Evolutionary conservation across 2,797 vertebrate species (phyloP).

Genomic region (Falco biarmicus): DNA sequence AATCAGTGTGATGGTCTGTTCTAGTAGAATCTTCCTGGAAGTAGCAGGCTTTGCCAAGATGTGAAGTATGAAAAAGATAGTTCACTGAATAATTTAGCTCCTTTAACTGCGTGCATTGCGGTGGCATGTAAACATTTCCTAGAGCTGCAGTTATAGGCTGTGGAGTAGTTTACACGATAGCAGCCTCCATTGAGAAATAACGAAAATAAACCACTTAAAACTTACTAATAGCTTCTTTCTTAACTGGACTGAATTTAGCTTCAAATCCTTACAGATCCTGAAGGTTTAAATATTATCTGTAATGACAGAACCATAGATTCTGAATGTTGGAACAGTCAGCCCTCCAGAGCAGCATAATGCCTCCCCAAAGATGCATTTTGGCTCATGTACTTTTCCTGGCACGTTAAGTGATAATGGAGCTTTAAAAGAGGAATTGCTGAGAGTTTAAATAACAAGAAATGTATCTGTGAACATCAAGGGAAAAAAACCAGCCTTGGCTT

Average conservation of each 20-base stretch:
- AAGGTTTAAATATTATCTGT: not conserved
- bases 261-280: not conserved
- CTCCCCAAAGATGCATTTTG: not conserved
- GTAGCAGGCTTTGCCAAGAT: not conserved
- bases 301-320: not conserved
- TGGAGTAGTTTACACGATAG: not conserved
- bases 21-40: not conserved
- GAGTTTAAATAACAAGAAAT: not conserved
- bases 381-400: not conserved
- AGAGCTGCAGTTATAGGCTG: not conserved
- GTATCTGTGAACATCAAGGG: not conserved
- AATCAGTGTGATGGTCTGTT: not conserved
- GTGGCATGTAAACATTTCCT: not conserved
- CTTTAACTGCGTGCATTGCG: not conserved
- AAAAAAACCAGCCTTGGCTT: not conserved
- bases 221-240: not conserved
- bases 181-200: not conserved
- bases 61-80: not conserved
- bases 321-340: not conserved
- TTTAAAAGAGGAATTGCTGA: not conserved
- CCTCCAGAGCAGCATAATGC: not conserved
- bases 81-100: constrained; percentile 13
- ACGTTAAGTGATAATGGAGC: not conserved
- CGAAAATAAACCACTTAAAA: not conserved
- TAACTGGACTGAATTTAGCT: not conserved